Conservation (phyloP, 2,888 invertebrate species). For the Synergus laeviventris region DNA sequence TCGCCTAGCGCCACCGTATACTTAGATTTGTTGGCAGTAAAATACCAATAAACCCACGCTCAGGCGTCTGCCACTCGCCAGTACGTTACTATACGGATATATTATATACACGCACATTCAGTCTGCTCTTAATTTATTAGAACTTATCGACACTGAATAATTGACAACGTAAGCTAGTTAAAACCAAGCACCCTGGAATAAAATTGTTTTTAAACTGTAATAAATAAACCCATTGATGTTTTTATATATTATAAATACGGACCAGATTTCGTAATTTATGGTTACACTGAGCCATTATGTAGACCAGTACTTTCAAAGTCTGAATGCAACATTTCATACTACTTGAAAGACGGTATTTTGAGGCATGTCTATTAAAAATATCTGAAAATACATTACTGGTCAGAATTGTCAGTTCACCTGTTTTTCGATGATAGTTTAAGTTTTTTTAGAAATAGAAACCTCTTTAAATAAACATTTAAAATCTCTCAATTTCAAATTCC, state of each 20-base stretch:
- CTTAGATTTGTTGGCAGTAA: conserved; percentile 34
- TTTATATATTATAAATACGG: conserved; percentile 12
- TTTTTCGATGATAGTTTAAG: too few relatives aligned
- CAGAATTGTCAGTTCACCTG: too few relatives aligned
- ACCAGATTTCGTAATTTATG: neutral
- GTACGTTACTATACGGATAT: neutral
- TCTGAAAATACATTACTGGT: too few relatives aligned
- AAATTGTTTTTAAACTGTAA: conserved; percentile 21
- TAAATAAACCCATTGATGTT: conserved; percentile 10
- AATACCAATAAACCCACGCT: conserved; percentile 40
- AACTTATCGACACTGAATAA: conserved; percentile 40
- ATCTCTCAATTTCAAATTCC: too few relatives aligned
- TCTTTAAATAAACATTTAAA: too few relatives aligned
- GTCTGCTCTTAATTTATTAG: conserved; percentile 19
- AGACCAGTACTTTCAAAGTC: neutral
- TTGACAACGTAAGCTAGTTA: conserved; percentile 26
- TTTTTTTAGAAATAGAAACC: too few relatives aligned
- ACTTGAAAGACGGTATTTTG: too few relatives aligned
- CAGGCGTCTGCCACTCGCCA: conserved; percentile 1
- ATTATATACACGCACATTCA: neutral
- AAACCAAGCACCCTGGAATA: neutral
- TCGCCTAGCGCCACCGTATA: conserved; percentile 32
- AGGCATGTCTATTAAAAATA: too few relatives aligned
- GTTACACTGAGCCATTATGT: neutral
- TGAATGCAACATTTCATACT: neutral